Evolutionary conservation across 2,797 vertebrate species (phyloP).

Genomic region (Notamacropus eugenii): DNA sequence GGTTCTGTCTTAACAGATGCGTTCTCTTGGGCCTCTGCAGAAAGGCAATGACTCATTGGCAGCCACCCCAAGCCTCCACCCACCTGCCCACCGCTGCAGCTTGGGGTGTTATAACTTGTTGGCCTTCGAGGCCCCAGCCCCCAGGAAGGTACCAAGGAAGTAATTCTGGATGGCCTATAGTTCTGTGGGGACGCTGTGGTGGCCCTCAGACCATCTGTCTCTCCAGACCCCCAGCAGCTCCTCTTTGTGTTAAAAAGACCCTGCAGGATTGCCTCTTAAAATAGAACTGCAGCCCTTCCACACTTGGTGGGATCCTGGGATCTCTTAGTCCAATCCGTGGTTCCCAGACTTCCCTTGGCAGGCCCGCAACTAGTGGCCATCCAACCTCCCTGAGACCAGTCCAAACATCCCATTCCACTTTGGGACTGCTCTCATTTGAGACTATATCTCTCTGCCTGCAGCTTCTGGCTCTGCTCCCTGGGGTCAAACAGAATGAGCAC

Average conservation of each 20-base stretch:
- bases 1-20: background rate
- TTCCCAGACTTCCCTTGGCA: background rate
- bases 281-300: background rate
- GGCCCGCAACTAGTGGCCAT: background rate
- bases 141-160: background rate
- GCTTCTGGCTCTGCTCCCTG: background rate
- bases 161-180: background rate
- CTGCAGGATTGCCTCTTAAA: background rate
- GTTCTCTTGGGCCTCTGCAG: background rate
- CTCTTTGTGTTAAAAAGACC: background rate
- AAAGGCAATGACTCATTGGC: background rate
- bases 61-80: background rate
- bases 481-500: background rate
- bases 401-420: background rate
- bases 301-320: background rate
- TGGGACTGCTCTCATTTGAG: background rate
- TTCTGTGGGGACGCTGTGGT: accelerated
- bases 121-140: background rate
- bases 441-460: background rate
- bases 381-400: background rate
- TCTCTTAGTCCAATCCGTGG: background rate
- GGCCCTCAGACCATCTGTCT: background rate
- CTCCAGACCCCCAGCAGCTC: background rate
- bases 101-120: background rate
- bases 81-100: background rate